Evolutionary conservation across 2,113 vertebrate genomes (phyloP).

Genomic region (Dasyprocta punctata): DNA sequence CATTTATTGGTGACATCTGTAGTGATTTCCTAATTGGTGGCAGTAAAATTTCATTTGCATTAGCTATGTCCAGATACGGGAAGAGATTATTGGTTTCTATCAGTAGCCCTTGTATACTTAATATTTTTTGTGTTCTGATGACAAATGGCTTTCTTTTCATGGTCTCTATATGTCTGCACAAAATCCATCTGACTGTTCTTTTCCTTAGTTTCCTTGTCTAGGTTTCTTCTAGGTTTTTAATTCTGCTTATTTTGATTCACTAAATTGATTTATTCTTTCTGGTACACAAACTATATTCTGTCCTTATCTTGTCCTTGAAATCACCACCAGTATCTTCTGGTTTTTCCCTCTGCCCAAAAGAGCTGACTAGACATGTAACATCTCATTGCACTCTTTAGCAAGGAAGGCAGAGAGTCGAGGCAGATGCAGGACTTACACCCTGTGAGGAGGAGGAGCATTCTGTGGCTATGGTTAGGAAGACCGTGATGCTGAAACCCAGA

Average conservation of each 20-base stretch:
- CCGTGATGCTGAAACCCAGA: background rate
- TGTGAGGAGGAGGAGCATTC: fast-evolving
- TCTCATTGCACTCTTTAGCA: background rate
- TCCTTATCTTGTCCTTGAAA: background rate
- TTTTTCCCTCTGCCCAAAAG: background rate
- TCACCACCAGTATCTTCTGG: background rate
- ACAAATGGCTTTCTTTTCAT: background rate
- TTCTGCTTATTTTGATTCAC: background rate
- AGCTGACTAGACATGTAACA: background rate
- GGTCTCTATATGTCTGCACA: background rate
- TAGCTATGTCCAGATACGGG: background rate
- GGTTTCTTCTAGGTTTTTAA: background rate
- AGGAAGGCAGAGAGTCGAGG: background rate
- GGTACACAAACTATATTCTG: background rate
- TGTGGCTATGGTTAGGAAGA: background rate
- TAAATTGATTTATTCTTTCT: background rate
- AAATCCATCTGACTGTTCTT: background rate
- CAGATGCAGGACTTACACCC: background rate
- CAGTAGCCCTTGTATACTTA: background rate
- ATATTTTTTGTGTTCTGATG: background rate
- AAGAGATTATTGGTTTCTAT: background rate
- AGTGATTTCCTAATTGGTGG: background rate
- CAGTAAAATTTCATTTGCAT: background rate
- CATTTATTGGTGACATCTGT: background rate
- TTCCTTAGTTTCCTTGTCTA: background rate